A percentile compares a stretch with the other conserved stretches of the same genome.
These are phyloP conservation scores for Xestia ashworthii DNA, from an alignment of 2,888 invertebrate genomes.

Conservation along the genomic window DNA sequence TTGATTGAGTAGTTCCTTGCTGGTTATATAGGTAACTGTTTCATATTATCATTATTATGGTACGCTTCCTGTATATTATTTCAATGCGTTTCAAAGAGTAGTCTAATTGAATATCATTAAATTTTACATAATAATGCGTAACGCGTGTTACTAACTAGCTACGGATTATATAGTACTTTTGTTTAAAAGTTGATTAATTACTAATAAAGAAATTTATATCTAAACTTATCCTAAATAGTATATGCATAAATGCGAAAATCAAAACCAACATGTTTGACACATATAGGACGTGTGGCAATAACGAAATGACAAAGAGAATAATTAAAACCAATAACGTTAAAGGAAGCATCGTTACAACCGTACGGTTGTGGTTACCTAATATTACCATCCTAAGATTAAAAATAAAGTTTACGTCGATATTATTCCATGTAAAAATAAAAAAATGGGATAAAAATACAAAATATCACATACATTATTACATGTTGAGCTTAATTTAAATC, in stretches of 20 bases:
- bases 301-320: constrained; percentile 85
- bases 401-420: constrained; percentile 82
- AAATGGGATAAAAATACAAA: constrained; percentile 87
- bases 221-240: constrained; percentile 83
- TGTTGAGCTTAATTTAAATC: constrained; percentile 90
- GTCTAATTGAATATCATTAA: constrained; percentile 75
- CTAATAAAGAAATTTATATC: constrained; percentile 83
- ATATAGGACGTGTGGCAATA: constrained; percentile 82
- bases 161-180: constrained; percentile 86
- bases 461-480: constrained; percentile 91
- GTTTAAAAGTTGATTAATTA: constrained; percentile 85
- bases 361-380: constrained; percentile 75
- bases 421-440: constrained; percentile 82
- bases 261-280: constrained; percentile 79
- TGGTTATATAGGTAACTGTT: constrained; percentile 76
- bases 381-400: constrained; percentile 79
- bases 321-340: constrained; percentile 82
- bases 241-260: constrained; percentile 84
- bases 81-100: constrained; percentile 65
- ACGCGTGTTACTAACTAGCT: constrained; percentile 82
- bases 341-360: constrained; percentile 86
- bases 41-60: constrained; percentile 67
- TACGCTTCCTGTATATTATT: constrained; percentile 64
- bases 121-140: constrained; percentile 80
- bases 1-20: constrained; percentile 51